Evolutionary conservation across 2,888 invertebrate genomes (phyloP).

Genomic region (Drosophila kambysellisi): DNA sequence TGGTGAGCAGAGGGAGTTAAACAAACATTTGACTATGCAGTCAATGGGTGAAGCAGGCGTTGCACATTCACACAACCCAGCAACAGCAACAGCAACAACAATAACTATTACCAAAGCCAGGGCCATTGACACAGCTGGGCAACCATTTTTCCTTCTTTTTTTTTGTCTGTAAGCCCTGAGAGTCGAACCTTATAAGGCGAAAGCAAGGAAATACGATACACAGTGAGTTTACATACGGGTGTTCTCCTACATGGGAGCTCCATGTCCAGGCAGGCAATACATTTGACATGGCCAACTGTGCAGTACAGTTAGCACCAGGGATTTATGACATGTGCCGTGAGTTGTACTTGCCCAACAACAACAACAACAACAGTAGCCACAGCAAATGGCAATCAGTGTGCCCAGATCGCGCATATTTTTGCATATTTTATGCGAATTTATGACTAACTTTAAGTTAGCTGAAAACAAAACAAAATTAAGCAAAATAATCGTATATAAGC

Average conservation of each 20-base stretch:
- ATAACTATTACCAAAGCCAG: conserved; percentile 26
- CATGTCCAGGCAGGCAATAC: conserved; percentile 18
- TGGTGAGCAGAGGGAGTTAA: neutral
- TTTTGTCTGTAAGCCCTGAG: conserved; percentile 48
- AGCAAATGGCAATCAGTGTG: conserved; percentile 40
- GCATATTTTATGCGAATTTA: conserved; percentile 17
- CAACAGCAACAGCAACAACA: conserved; percentile 10
- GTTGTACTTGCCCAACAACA: conserved; percentile 12
- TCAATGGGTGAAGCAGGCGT: conserved; percentile 31
- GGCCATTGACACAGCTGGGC: conserved; percentile 63
- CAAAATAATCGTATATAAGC: neutral
- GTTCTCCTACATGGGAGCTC: conserved; percentile 5
- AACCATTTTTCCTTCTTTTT: conserved; percentile 16
- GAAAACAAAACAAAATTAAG: neutral
- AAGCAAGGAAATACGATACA: conserved; percentile 37
- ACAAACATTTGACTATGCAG: conserved; percentile 22
- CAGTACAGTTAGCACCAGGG: conserved; percentile 57
- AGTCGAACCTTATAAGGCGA: conserved; percentile 51
- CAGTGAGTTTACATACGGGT: conserved; percentile 33
- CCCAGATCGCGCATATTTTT: conserved; percentile 33
- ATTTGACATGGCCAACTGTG: conserved; percentile 30
- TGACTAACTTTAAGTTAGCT: neutral
- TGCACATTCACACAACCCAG: conserved; percentile 28
- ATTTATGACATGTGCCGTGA: conserved; percentile 58
- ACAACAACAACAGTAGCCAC: neutral